Base-by-base conservation (phyloP, 2,797 vertebrate genomes). In the Lepilemur ruficaudatus region DNA sequence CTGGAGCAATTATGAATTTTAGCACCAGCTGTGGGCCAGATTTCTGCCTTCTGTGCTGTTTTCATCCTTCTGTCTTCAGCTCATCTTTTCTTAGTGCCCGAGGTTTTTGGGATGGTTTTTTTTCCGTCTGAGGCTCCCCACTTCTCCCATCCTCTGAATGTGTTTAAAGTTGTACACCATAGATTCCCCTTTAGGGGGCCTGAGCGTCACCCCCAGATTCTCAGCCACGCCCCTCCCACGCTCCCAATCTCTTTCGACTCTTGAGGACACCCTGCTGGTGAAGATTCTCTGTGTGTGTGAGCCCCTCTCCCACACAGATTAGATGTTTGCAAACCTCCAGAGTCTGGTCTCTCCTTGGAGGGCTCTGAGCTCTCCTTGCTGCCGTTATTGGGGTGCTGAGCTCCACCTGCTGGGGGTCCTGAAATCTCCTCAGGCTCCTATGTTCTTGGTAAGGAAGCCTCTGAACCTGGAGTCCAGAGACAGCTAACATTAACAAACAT, bases 141-240 rank as follows among this genome's bases (percentile, higher is more conserved):
- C 23, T 1, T 28, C 55, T 41, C 30, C 15, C 14, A 23, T n/a
- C 7, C 4, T 80, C 75, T 75, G n/a, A 23, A 18, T 41, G 7
- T 38, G 38, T 38, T 38, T 38, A 38, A 38, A 38, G 38, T 38
- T 38, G 38, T 38, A 38, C 38, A 38, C 38, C 38, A 38, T 38
- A 38, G 38, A 38, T 4, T 38, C 38, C 38, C 12, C 17, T 63
- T 1, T 46, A 17, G 20, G 5, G 12, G 1, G 50, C 50, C 70
- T 57, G 20, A 48, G 9, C 2, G 8, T 32, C 86, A 52, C 14
- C 15, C 52, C 23, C 28, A 32, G 55, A 85, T 57, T 83, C 61
- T 43, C 46, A 84, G n/a, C 14, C 12, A 5, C 11, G 7, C 12
- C 14, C 11, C 5, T 69, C 4, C 0, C 11, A 7, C 2, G 15